Base-by-base conservation (phyloP, 2,888 invertebrate species). In the Dasysyrphus tricinctus region DNA sequence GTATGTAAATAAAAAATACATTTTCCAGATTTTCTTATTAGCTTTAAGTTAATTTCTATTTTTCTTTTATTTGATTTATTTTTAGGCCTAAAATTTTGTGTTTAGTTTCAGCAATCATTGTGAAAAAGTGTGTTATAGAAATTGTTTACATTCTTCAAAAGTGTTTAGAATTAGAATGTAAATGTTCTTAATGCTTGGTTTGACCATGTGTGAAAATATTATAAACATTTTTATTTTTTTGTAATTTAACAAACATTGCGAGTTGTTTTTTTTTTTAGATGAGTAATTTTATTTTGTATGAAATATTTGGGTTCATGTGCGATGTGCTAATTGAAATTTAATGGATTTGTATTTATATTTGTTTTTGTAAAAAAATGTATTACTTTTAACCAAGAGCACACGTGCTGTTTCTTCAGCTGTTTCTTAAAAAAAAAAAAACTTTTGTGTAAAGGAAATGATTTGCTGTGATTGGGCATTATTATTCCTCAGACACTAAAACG, bases 191-290 rank as follows among this genome's bases (percentile, higher is more conserved):
- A n/a, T 54, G 29, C n/a, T n/a, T 8, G 3, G n/a, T 54, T 54
- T 54, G 54, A 54, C 54, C 54, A 54, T 54, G 54, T 54, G 54
- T 29, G 29, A 54, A 32, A n/a, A 54, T 32, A 8, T 3, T 29
- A 54, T 54, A 54, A 54, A 54, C 32, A 54, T 0, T n/a, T 54
- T 29, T 54, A 29, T 12, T 32, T 32, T 54, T 54, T 51, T 24
- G 12, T 29, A 29, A 29, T 54, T 54, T 19, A 19, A 14, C 14
- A 24, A 42, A 39, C 11, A 39, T 39, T 24, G 24, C 24, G 24
- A 2, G 24, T 32, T n/a, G n/a, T n/a, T n/a, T 32, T 39, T 3
- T 42, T 0, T 44, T 44, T 44, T 6, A 44, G n/a, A 44, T 42
- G 42, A 42, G 42, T 42, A 12, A 39, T 39, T 42, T 2, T 42